Conservation (phyloP, 2,888 invertebrate species). For the Xanthorhoe designata region DNA sequence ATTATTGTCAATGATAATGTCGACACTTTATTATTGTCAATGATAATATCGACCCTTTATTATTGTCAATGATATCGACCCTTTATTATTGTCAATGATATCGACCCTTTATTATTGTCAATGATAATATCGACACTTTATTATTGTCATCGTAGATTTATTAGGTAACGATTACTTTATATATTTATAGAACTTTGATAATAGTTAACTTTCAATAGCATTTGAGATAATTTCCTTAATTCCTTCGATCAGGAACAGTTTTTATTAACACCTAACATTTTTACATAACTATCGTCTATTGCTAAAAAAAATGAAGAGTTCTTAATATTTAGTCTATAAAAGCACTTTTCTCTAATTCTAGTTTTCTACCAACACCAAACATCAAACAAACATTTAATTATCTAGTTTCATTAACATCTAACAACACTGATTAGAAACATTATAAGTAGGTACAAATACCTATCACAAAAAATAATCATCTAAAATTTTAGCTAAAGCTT, state of each 20-base stretch:
- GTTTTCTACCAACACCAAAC: slow-evolving; percentile 82
- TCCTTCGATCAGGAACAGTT: slow-evolving; percentile 45
- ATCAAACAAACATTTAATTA: slow-evolving; percentile 72
- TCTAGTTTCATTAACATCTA: slow-evolving; percentile 51
- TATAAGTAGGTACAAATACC: slow-evolving; percentile 51
- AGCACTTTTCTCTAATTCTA: slow-evolving; percentile 79
- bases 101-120: slow-evolving; percentile 43
- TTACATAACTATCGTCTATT: slow-evolving; percentile 18
- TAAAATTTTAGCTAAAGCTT: slow-evolving; percentile 76
- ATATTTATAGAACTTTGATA: slow-evolving; percentile 18
- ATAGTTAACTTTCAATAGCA: slow-evolving; percentile 26
- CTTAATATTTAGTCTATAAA: slow-evolving; percentile 69
- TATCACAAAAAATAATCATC: slow-evolving; percentile 58
- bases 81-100: too few species aligned
- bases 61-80: too few species aligned
- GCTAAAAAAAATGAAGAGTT: slow-evolving; percentile 50
- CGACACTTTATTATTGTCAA: too few species aligned
- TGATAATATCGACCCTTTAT: too few species aligned
- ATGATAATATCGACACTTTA: slow-evolving; percentile 22
- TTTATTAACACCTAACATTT: slow-evolving; percentile 34
- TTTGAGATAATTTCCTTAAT: slow-evolving; percentile 9
- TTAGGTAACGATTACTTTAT: slow-evolving; percentile 8
- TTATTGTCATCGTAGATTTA: slow-evolving; percentile 23
- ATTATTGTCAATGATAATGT: too few species aligned
- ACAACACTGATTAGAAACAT: slow-evolving; percentile 58